Base-by-base conservation (phyloP, 1,140 invertebrate species). In the Brachionus paranguensis region DNA sequence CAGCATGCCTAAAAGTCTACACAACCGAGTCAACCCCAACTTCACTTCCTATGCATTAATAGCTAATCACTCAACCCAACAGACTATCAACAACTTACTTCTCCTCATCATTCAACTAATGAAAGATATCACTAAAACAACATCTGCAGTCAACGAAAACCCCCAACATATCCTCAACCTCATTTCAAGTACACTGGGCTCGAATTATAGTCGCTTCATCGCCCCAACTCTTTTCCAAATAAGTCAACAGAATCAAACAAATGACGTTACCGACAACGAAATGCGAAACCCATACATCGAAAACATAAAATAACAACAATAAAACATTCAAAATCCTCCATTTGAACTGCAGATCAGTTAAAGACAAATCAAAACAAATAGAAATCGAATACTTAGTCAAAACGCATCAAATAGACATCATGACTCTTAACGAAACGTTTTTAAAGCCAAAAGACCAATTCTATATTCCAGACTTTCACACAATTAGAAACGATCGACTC, bases 141-240 rank as follows among this genome's bases (percentile, higher is more conserved):
- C 55, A 60, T 60, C 55, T 60, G 55, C 55, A 60, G 55, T 60
- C 55, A 60, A 60, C 55, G n/a, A 60, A 60, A 60, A 60, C 55
- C 55, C 5, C 24, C 55, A 60, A 3, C 55, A 60, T 60, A 60
- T 60, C 3, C 55, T 60, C 55, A 60, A 60, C 24, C 8, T 60
- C 55, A 60, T 60, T 60, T 60, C 55, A 60, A 60, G 55, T 24
- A 60, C 55, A 47, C 43, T 47, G 14, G 43, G 43, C 43, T 47
- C 43, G 43, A 47, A 47, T 47, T 47, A 47, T 47, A 60, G n/a
- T 60, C 55, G 24, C 0, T 60, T 60, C 55, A 60, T 20, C 24
- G 55, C 55, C 55, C 7, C 55, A 60, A 60, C 55, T 60, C 55
- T 60, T 20, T 60, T 60, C 55, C 55, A 60, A 60, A 60, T 60